Percentiles rank a stretch among this genome's conserved stretches.
These are phyloP conservation scores for Chondrilla cf. caribensis DNA, from an alignment of 37 sponge, comb jelly and placozoan species.

Conservation along the genomic window DNA sequence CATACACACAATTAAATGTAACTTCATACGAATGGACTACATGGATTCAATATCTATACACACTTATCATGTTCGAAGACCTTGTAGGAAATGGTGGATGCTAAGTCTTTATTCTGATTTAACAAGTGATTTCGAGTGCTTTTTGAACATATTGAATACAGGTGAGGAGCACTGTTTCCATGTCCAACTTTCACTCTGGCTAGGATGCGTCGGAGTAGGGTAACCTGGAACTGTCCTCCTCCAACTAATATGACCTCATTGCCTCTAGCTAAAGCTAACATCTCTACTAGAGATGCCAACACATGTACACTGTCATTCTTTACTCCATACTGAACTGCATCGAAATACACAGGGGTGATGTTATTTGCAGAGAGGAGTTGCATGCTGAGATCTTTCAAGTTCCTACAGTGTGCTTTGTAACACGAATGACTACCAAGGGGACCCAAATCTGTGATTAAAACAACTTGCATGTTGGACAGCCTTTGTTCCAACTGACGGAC, in stretches of 20 bases:
- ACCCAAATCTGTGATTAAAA: neutral
- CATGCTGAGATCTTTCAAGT: neutral
- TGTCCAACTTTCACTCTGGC: too few species aligned
- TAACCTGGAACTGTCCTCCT: constrained; percentile 1
- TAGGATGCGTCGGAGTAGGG: neutral
- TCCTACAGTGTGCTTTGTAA: too few species aligned
- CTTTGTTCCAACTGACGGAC: neutral
- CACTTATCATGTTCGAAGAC: too few species aligned
- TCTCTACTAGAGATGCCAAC: neutral
- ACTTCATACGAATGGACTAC: too few species aligned
- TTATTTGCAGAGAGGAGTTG: neutral
- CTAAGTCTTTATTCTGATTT: neutral
- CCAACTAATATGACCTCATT: neutral
- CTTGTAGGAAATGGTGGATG: neutral
- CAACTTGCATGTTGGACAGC: neutral
- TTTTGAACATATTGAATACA: constrained; percentile 5
- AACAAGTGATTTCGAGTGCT: neutral
- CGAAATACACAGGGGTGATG: neutral
- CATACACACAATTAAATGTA: too few species aligned
- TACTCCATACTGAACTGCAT: neutral
- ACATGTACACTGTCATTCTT: neutral
- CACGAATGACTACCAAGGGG: neutral
- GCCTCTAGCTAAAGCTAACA: neutral
- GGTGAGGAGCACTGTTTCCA: neutral
- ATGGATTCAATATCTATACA: too few species aligned